Base-by-base conservation (phyloP, 2,888 invertebrate genomes). In the Blomia tropicalis region DNA sequence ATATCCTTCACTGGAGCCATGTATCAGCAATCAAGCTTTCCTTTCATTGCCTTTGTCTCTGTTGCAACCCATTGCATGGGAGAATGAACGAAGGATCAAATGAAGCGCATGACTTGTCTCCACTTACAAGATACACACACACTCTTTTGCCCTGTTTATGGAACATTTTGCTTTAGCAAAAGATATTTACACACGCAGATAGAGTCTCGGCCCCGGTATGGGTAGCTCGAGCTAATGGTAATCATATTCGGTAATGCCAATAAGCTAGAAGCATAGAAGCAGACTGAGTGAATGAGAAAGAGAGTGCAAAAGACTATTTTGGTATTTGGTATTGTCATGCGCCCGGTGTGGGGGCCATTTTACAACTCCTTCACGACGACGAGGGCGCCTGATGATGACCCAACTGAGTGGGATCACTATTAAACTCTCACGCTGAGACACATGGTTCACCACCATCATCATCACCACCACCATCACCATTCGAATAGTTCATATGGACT, bases 71-170 rank as follows among this genome's bases (percentile, higher is more conserved):
- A 11, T 7, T n/a, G n/a, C 5, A n/a, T 27, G 22, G 11, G n/a
- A 47, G 51, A 27, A 7, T 11, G 51, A 47, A 27, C 51, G 51
- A 47, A 19, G 22, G 51, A 47, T 47, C 51, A 47, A 47, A 47
- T 47, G 51, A 47, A 47, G 51, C 51, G 51, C 51, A 47, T 47
- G 51, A 47, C 51, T 47, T 47, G 51, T 47, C 51, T 47, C 51
- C 51, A 47, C 51, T 47, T 47, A 47, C 11, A n/a, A 47, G 51
- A 47, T 19, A 47, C 51, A n/a, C n/a, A n/a, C n/a, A n/a, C n/a
- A n/a, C n/a, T n/a, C n/a, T 47, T n/a, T 47, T n/a, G 51, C 51
- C n/a, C 36, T 47, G 23, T 47, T 47, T 47, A n/a, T 27, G 51
- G 51, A 7, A 47, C 51, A 14, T 47, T 41, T 41, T 41, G 41